Percentiles rank a stretch among this genome's conserved stretches.
These are phyloP conservation scores for Seriola quinqueradiata DNA, from an alignment of 2,113 vertebrate species.

Conservation along the genomic window DNA sequence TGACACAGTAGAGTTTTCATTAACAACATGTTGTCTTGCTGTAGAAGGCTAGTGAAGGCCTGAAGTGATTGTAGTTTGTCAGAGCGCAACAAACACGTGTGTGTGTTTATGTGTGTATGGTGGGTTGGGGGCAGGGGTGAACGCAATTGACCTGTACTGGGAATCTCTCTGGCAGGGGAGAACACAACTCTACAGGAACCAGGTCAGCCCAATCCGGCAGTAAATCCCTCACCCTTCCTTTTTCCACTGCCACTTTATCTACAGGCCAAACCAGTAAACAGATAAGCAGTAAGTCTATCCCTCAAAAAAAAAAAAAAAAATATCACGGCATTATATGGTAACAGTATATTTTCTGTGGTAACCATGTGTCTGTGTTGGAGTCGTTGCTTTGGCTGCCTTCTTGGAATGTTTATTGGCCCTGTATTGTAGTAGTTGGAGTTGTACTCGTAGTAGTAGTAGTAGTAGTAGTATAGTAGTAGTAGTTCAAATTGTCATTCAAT, in stretches of 20 bases:
- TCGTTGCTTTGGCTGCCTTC: conserved; percentile 8
- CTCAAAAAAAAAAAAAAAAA: background rate
- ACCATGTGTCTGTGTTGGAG: conserved; percentile 17
- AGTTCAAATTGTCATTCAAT: background rate
- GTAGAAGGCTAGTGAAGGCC: conserved; percentile 16
- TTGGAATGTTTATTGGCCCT: too few species aligned
- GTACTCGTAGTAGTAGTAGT: background rate
- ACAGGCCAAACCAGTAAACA: conserved; percentile 54
- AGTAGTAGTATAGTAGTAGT: background rate
- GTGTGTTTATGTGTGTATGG: conserved; percentile 11
- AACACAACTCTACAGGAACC: conserved; percentile 38
- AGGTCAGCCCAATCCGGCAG: conserved; percentile 56
- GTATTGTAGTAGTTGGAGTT: too few species aligned
- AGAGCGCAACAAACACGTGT: background rate
- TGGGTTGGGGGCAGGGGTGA: conserved; percentile 11
- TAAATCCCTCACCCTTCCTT: conserved; percentile 58
- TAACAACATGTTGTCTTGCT: conserved; percentile 44
- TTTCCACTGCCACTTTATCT: conserved; percentile 55
- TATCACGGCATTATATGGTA: conserved; percentile 20
- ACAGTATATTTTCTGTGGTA: conserved; percentile 11
- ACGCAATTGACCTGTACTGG: conserved; percentile 24
- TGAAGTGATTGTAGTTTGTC: conserved; percentile 36
- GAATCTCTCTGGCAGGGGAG: conserved; percentile 37
- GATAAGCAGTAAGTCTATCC: conserved; percentile 50
- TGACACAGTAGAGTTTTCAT: conserved; percentile 46